phyloP scores from a whole-genome alignment of 1,140 invertebrate species.

The Brachionus sp. region DNA sequence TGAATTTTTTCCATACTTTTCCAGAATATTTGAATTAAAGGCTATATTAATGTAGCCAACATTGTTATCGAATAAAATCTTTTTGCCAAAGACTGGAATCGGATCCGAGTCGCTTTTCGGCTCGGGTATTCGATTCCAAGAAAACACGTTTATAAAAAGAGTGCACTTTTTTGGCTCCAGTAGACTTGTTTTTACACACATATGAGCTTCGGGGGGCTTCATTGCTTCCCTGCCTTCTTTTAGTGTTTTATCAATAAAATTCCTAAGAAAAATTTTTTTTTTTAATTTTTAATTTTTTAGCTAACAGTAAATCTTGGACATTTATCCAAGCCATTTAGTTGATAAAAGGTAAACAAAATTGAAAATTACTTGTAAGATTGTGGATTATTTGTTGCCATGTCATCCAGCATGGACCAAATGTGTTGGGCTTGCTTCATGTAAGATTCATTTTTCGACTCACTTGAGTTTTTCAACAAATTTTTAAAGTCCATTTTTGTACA shows the following conservation, averaged over 20 bases:
- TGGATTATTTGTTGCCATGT: slow-evolving; percentile 21
- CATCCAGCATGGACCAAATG: slow-evolving; percentile 44
- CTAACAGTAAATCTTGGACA: no score
- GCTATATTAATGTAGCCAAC: background rate
- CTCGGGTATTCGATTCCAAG: slow-evolving; percentile 29
- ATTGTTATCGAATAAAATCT: background rate
- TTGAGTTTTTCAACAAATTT: background rate
- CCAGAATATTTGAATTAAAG: background rate
- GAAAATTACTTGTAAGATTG: slow-evolving; percentile 33
- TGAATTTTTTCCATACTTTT: slow-evolving; percentile 27
- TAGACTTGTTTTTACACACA: slow-evolving; percentile 25
- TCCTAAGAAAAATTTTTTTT: background rate
- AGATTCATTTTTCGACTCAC: background rate
- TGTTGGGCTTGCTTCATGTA: slow-evolving; percentile 16
- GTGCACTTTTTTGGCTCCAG: slow-evolving; percentile 25
- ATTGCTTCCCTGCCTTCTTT: slow-evolving; percentile 17
- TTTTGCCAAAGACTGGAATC: slow-evolving; percentile 26
- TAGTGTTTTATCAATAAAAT: slow-evolving; percentile 43
- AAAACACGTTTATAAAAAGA: slow-evolving; percentile 31
- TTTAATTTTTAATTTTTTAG: background rate
- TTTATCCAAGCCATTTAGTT: no score
- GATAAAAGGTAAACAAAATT: no score
- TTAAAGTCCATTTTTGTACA: background rate
- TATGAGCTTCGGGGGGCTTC: slow-evolving; percentile 7
- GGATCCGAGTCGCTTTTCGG: background rate